Base-by-base conservation (phyloP, 2,888 invertebrate species). In the Liopterus haemorrhoidalis region DNA sequence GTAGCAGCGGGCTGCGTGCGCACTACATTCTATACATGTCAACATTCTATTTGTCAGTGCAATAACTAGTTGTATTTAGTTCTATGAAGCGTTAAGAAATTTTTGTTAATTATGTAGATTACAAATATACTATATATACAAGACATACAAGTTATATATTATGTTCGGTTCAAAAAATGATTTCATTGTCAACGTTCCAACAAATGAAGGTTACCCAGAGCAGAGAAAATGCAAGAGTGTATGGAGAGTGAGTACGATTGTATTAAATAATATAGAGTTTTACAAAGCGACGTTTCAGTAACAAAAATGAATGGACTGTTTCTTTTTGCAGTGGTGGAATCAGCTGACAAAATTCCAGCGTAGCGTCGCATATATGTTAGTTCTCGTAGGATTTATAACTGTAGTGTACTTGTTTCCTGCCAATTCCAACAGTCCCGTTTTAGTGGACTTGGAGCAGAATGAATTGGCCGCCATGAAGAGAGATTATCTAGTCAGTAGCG, bases 291-390 rank as follows among this genome's bases (percentile, higher is more conserved):
- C 14, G 8, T 40, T 36, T 43, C 27, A 30, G 41, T 33, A 36
- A 15, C 5, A 21, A 21, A 14, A 46, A 18, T 42, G 11, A 54
- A 48, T 32, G 5, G 1, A 24, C 36, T 32, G 25, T 28, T 38
- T 46, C 37, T 36, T 30, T 54, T 79, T 78, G 41, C 68, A 90
- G 90, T 76, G 80, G 70, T 91, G 90, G 90, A 89, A 90, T 66
- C 84, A 84, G 55, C 69, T 91, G 44, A 89, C 90, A 12, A 77
- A 89, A 56, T 78, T 89, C 59, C 90, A 90, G 64, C 77, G 85
- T 53, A 87, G 85, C 59, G 70, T 88, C 54, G 73, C 84, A 38
- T 82, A 85, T 59, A 78, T 84, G 55, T 59, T 76, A 46, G 52
- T 78, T 48, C 63, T 75, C 48, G 70, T 80, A 35, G 61, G 79